Evolutionary conservation across 2,797 vertebrate genomes (phyloP), one percentile per base, ranked within the genome.

Genomic region (Erpetoichthys calabaricus): DNA sequence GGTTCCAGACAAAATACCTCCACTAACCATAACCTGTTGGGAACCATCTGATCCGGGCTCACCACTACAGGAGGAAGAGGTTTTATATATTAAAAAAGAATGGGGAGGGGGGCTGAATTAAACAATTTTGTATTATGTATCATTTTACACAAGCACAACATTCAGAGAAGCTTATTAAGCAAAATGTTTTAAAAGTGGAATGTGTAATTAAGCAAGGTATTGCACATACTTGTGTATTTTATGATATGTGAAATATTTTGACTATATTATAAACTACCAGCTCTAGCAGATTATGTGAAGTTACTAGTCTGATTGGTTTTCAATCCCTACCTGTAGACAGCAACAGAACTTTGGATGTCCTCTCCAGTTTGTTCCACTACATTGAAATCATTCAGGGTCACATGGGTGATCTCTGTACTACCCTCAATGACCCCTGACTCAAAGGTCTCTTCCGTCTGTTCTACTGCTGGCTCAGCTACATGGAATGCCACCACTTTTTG

Each of bases 401-500:
- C 91, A 75, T 93, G 91, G 45, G 89, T 83, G 42, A 94, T 75
- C 67, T 87, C 89, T 0, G 79, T 55, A 51, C 75, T 69, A 0
- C 72, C 73, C 1, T 77, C 86, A 4, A 85, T 73, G 3, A 76
- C 67, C 0, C 76, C 73, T 3, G 79, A 73, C 62, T 80, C 81
- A 0, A 83, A 89, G 8, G 84, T 79, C 68, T 92, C 91, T 3
- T 87, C 84, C 41, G 89, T 78, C 59, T 90, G 60, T 0, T 84
- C 71, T 63, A 86, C 81, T 3, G 84, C 86, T 0, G 78, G 75
- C 65, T 96, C 90, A 3, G 87, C 81, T 72, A 98, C 71, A 1
- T 92, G 94, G 66, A 97, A 80, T 0, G 94, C 91, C 63, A 98
- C 83, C 4, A 98, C 77, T 65, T 91, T 89, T 55, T 87, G 82